Evolutionary conservation across 2,888 invertebrate genomes (phyloP), one percentile per base, ranked within the genome.

Genomic region (Mesochorus sp.): DNA sequence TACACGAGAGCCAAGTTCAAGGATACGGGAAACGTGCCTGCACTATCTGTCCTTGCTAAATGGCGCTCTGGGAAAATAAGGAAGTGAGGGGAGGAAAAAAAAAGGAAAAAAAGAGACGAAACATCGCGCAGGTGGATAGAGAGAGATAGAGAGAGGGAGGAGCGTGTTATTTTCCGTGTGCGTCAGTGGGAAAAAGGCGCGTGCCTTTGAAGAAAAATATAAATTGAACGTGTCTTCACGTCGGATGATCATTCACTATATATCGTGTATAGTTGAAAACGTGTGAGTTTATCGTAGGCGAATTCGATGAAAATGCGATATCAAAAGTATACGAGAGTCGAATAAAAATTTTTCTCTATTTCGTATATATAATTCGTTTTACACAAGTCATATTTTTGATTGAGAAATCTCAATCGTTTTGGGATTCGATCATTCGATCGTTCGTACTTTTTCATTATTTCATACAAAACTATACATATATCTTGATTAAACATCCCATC

Each of bases 1-100:
- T 24, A 10, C 31, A 19, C 26, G 26, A 49, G 75, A 76, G 71
- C 62, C 86, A 87, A 87, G 86, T 87, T 87, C 86, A 86, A 87
- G 87, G 85, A 71, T 67, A 74, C 57, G 72, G 14, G 39, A 67
- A 81, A 83, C 85, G 83, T 82, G 85, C 84, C 67, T 76, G 51
- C 57, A 51, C 42, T 84, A 81, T 77, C 71, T 68, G 68, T 68
- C 61, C 55, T 75, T 57, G 66, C 61, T 1, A 37, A 59, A 59
- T 42, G 24, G 26, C 26, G 10, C 19, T 55, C 44, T 14, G 14
- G 28, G 8, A 51, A 55, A 67, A 59, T 51, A 73, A 74, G 76
- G 74, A 77, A 49, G 49, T 72, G 28, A n/a, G n/a, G n/a, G n/a
- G n/a, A n/a, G 21, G 49, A 42, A 26, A 26, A 76, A 74, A 74